Percentiles rank a stretch among this genome's conserved stretches.
Evolutionary conservation across 2,888 invertebrate genomes (phyloP).

Genomic region (Pyrrhosoma nymphula): DNA sequence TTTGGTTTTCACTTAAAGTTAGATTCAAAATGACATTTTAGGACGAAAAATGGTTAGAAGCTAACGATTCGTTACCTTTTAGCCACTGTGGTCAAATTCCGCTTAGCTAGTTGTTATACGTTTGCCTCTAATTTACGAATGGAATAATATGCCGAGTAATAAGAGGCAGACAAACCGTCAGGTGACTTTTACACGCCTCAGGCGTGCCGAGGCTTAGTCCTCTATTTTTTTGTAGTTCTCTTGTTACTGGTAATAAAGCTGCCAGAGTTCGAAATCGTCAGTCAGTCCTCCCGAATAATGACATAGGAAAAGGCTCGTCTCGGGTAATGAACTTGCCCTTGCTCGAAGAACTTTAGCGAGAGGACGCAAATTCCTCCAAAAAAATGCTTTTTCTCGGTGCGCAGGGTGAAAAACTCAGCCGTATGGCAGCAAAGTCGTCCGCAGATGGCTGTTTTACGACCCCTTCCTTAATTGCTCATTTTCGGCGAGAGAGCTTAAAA

Average conservation of each 20-base stretch:
- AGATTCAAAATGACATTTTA: too few relatives aligned
- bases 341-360: neutral
- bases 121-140: neutral
- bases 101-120: neutral
- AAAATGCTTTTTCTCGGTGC: neutral
- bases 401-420: neutral
- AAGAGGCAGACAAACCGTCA: neutral
- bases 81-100: too few relatives aligned
- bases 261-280: neutral
- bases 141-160: neutral
- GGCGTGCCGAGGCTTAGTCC: neutral
- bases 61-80: neutral
- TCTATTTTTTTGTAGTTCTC: neutral
- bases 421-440: neutral
- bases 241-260: neutral
- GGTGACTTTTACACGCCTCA: neutral
- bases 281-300: conserved; percentile 14
- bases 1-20: too few relatives aligned
- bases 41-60: too few relatives aligned
- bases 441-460: neutral
- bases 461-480: conserved; percentile 18
- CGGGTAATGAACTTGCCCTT: conserved; percentile 14
- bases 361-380: neutral
- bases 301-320: neutral
- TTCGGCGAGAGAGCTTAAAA: neutral